These are phyloP conservation scores for Hystrix brachyura DNA, from an alignment of 2,113 vertebrate genomes.

Conservation along the genomic window DNA sequence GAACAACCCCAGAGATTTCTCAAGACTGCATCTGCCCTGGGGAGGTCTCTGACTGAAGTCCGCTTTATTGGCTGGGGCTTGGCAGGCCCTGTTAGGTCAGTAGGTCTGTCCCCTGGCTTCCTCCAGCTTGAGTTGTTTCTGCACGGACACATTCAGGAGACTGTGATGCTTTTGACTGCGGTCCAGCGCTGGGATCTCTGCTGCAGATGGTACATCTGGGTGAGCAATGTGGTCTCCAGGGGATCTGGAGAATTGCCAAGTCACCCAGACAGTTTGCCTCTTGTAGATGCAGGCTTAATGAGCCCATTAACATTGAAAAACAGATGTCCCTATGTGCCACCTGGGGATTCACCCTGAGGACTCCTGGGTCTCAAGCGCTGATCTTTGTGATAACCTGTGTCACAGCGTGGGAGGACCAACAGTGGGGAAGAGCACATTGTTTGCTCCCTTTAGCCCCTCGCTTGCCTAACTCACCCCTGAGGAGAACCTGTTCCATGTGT, in stretches of 20 bases:
- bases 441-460: neutral
- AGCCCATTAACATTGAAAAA: neutral
- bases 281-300: neutral
- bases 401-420: neutral
- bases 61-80: neutral
- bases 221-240: neutral
- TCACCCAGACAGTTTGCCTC: neutral
- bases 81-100: neutral
- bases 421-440: neutral
- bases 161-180: neutral
- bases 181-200: neutral
- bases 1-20: neutral
- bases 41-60: neutral
- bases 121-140: neutral
- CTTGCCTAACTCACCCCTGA: neutral
- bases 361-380: neutral
- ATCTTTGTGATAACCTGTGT: neutral
- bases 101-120: neutral
- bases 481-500: neutral
- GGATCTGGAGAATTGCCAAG: neutral
- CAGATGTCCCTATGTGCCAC: accelerated
- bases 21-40: neutral
- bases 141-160: accelerated
- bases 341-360: neutral
- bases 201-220: neutral